phyloP scores from a whole-genome alignment of 2,888 invertebrate species.

The Gordius sp. region DNA sequence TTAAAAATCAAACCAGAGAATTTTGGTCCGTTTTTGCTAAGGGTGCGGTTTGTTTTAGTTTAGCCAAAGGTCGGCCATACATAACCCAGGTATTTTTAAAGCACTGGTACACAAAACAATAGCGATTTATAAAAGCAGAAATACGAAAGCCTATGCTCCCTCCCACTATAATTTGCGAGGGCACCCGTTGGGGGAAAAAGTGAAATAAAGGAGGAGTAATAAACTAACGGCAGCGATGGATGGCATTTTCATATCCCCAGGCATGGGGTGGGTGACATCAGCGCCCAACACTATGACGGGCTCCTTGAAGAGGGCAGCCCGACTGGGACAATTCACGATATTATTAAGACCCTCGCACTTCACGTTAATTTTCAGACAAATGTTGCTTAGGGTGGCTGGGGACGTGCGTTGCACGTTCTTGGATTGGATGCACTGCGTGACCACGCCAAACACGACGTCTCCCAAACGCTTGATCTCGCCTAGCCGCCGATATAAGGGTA shows the following conservation, averaged over 20 bases:
- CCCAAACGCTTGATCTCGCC: conserved; percentile 33
- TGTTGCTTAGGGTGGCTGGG: conserved; percentile 33
- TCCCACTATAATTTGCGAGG: too few relatives aligned
- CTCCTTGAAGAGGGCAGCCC: conserved; percentile 24
- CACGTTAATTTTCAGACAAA: conserved; percentile 36
- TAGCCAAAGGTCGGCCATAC: too few relatives aligned
- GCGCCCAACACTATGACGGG: conserved; percentile 54
- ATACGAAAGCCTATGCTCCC: too few relatives aligned
- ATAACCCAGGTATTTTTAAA: too few relatives aligned
- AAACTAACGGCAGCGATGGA: conserved; percentile 42
- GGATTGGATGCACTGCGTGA: conserved; percentile 29
- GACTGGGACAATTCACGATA: conserved; percentile 24
- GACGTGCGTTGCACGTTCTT: conserved; percentile 23
- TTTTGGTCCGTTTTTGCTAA: too few relatives aligned
- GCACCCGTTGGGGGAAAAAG: too few relatives aligned
- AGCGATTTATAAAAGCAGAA: too few relatives aligned
- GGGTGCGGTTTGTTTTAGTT: too few relatives aligned
- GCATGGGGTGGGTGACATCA: conserved; percentile 70
- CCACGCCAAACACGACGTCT: conserved; percentile 24
- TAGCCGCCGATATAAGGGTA: conserved; percentile 20
- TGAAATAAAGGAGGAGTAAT: too few relatives aligned
- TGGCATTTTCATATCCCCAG: conserved; percentile 38
- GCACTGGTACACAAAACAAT: too few relatives aligned
- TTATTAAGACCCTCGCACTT: conserved; percentile 61
- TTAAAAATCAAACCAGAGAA: too few relatives aligned